These are phyloP conservation scores for Eurytoma adleriae DNA, from an alignment of 2,888 invertebrate species.

Conservation along the genomic window DNA sequence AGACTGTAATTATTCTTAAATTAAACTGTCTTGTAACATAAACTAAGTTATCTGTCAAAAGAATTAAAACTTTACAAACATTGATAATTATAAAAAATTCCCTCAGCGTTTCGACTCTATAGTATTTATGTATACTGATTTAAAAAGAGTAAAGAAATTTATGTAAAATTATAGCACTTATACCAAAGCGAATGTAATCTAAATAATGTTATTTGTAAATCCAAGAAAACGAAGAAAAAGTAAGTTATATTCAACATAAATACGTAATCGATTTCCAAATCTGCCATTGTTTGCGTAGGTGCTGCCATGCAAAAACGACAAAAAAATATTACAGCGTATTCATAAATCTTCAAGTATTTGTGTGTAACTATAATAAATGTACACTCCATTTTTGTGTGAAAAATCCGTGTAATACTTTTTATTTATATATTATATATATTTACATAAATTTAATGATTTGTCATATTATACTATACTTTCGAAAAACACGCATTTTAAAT, in stretches of 20 bases:
- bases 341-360: slow-evolving; percentile 33
- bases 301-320: slow-evolving; percentile 42
- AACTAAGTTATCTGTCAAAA: too few species aligned
- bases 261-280: slow-evolving; percentile 6
- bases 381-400: slow-evolving; percentile 40
- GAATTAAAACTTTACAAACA: not conserved
- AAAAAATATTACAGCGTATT: slow-evolving; percentile 17
- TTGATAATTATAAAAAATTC: slow-evolving; percentile 25
- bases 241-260: not conserved
- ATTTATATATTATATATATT: slow-evolving; percentile 40
- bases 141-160: too few species aligned
- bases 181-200: too few species aligned
- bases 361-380: slow-evolving; percentile 30
- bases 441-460: slow-evolving; percentile 37
- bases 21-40: too few species aligned
- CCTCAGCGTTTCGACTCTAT: slow-evolving; percentile 5
- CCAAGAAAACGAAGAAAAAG: too few species aligned
- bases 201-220: too few species aligned
- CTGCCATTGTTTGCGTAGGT: slow-evolving; percentile 35
- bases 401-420: slow-evolving; percentile 38
- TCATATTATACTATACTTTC: slow-evolving; percentile 6
- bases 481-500: too few species aligned
- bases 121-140: too few species aligned
- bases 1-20: too few species aligned
- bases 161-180: too few species aligned